A percentile compares a stretch with the other conserved stretches of the same genome.
phyloP scores from a whole-genome alignment of 2,888 invertebrate genomes.

The Cosmia trapezina region DNA sequence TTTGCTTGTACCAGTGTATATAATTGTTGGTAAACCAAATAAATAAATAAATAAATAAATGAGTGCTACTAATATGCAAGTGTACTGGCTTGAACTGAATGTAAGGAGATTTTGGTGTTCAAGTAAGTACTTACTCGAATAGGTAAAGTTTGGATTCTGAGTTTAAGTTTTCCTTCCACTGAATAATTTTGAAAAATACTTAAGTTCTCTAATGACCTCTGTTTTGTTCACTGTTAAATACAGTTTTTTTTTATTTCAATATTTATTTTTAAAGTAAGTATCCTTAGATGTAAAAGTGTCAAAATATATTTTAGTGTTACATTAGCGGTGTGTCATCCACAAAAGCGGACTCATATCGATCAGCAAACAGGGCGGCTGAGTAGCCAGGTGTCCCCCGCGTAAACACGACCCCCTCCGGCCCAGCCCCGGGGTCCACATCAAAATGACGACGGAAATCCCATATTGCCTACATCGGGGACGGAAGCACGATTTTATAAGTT shows the following conservation, averaged over 20 bases:
- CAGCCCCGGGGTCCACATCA: conserved; percentile 85
- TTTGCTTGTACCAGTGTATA: too few species aligned
- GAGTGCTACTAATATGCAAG: conserved; percentile 38
- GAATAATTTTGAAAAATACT: not conserved
- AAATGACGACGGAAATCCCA: conserved; percentile 89
- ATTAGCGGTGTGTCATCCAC: conserved; percentile 67
- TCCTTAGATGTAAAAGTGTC: conserved; percentile 25
- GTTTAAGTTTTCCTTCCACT: not conserved
- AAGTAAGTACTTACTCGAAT: not conserved
- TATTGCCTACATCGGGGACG: conserved; percentile 88
- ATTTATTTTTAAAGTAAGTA: not conserved
- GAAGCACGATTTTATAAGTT: conserved; percentile 90
- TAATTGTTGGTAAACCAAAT: too few species aligned
- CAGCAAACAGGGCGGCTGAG: conserved; percentile 80
- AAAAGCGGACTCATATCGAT: conserved; percentile 80
- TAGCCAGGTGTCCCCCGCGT: conserved; percentile 87
- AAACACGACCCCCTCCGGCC: conserved; percentile 77
- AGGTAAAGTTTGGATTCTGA: not conserved
- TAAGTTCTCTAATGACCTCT: not conserved
- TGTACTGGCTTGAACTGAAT: conserved; percentile 19
- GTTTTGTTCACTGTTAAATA: not conserved
- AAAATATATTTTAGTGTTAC: conserved; percentile 65
- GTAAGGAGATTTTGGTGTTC: not conserved
- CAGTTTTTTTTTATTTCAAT: not conserved
- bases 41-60: too few species aligned